Conservation (phyloP, 2,797 vertebrate species). For the Pristis pectinata region DNA sequence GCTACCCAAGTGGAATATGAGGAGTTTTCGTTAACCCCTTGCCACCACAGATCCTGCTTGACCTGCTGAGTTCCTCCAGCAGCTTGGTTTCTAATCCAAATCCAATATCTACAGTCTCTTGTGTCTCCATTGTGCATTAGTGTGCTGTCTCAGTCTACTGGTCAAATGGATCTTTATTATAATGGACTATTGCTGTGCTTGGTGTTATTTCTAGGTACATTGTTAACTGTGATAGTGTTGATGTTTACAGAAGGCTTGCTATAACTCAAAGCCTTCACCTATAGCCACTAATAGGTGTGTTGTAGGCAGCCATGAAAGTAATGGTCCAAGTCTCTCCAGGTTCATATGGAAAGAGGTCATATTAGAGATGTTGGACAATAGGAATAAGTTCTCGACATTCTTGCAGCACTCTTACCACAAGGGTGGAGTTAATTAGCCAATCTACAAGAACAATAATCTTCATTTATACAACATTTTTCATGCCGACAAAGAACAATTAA, state of each 20-base stretch:
- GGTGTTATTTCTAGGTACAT: background rate
- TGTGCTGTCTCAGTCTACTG: background rate
- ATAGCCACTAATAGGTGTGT: background rate
- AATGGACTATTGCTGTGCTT: no score
- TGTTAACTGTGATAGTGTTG: background rate
- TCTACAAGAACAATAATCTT: background rate
- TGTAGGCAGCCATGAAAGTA: background rate
- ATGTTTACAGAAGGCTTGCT: background rate
- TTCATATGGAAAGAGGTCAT: background rate
- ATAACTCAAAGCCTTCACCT: background rate
- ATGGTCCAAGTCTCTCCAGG: background rate
- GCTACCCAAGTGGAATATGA: no score
- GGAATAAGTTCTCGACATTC: background rate
- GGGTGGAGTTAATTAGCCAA: background rate
- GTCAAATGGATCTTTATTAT: background rate
- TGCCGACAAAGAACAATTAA: background rate
- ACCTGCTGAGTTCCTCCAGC: no score
- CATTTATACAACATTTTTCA: background rate
- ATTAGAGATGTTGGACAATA: background rate
- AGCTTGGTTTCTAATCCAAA: no score
- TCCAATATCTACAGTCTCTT: no score
- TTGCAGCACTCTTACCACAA: background rate
- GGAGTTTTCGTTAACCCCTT: no score
- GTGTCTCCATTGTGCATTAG: no score
- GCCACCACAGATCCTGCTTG: no score